Conservation (phyloP, 2,113 vertebrate species). For the Xiphophorus hellerii region DNA sequence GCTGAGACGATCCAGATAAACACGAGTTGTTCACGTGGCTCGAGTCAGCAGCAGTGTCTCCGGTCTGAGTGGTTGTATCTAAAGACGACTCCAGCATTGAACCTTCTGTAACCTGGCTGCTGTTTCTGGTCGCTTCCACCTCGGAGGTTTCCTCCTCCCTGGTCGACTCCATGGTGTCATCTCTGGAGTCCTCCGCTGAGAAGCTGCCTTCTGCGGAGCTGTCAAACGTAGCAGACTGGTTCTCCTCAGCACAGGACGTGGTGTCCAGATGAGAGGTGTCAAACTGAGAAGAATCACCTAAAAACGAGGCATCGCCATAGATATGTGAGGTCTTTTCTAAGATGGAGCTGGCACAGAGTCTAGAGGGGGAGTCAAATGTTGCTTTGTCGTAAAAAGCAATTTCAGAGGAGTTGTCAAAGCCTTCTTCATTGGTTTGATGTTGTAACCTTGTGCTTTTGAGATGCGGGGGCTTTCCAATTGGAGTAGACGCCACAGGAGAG, state of each 20-base stretch:
- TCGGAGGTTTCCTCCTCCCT: conserved; percentile 46
- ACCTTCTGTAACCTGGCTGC: conserved; percentile 37
- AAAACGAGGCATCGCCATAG: conserved; percentile 28
- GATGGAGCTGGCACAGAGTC: conserved; percentile 36
- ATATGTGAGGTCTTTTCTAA: conserved; percentile 47
- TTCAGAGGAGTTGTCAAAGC: conserved; percentile 47
- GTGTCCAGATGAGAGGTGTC: conserved; percentile 52
- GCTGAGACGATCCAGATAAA: conserved; percentile 26
- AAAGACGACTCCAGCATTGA: conserved; percentile 67
- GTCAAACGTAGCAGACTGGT: conserved; percentile 39
- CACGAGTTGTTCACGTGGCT: conserved; percentile 24
- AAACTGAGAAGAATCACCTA: conserved; percentile 47
- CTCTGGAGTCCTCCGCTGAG: conserved; percentile 52
- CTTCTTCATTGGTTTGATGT: conserved; percentile 35
- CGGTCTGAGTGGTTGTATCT: conserved; percentile 54
- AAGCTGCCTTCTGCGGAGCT: conserved; percentile 49
- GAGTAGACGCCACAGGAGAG: conserved; percentile 20
- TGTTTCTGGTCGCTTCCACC: conserved; percentile 48
- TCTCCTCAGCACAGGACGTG: conserved; percentile 37
- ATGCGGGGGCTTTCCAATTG: conserved; percentile 35
- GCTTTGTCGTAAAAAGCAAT: conserved; percentile 39
- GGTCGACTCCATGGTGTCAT: conserved; percentile 49
- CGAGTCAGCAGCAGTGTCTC: conserved; percentile 35
- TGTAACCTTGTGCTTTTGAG: conserved; percentile 44
- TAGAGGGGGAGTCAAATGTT: conserved; percentile 32